phyloP scores from a whole-genome alignment of 2,888 invertebrate species.

The Cryptophagus acutangulus region DNA sequence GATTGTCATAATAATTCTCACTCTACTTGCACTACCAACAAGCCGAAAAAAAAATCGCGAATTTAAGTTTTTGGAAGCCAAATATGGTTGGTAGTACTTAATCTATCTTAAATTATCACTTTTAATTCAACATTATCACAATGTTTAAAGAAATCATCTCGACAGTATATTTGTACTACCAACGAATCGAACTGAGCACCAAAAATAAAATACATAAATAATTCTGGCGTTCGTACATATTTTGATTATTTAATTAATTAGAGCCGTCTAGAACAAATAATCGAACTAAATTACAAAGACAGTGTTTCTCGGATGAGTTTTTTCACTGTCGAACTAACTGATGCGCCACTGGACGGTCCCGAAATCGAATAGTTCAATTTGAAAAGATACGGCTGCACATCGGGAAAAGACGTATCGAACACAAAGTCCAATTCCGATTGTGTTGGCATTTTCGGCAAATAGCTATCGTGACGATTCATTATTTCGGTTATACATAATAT shows the following conservation, averaged over 20 bases:
- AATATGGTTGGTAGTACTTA: too few relatives aligned
- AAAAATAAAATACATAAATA: constrained; percentile 1
- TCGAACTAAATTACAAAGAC: constrained; percentile 54
- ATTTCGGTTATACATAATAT: constrained; percentile 91
- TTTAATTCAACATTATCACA: too few relatives aligned
- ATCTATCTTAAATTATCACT: too few relatives aligned
- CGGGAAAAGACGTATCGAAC: constrained; percentile 88
- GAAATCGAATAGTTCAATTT: constrained; percentile 81
- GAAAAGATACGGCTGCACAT: constrained; percentile 96
- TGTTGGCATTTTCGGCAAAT: constrained; percentile 92
- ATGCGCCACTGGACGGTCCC: constrained; percentile 66
- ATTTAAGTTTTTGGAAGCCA: too few relatives aligned
- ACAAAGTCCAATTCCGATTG: constrained; percentile 88
- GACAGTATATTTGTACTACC: too few relatives aligned
- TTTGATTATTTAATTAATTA: constrained; percentile 1
- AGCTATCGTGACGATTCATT: constrained; percentile 91
- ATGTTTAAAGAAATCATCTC: too few relatives aligned
- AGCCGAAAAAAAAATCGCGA: too few relatives aligned
- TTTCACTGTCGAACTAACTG: constrained; percentile 84
- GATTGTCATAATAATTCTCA: too few relatives aligned
- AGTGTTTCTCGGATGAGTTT: constrained; percentile 85
- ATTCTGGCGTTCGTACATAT: too few relatives aligned
- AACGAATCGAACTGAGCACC: neutral
- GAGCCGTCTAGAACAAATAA: neutral
- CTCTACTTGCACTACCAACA: too few relatives aligned